A percentile compares a stretch with the other conserved stretches of the same genome.
phyloP scores from a whole-genome alignment of 2,113 vertebrate genomes.

The Lophius piscatorius region DNA sequence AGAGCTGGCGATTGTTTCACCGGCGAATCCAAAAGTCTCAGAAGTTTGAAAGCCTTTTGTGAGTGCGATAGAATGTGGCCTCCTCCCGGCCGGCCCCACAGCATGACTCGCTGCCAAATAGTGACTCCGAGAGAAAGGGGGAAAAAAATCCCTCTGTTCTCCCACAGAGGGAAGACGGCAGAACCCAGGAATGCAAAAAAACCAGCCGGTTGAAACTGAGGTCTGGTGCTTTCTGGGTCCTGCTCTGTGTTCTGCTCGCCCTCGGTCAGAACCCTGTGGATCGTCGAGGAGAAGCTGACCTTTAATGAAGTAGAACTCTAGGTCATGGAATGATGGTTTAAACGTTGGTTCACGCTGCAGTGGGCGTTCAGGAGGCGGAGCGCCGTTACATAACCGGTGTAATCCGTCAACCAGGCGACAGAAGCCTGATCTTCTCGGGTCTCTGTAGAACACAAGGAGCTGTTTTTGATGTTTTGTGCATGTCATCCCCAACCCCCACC shows the following conservation, averaged over 20 bases:
- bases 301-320: not conserved
- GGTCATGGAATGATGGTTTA: not conserved
- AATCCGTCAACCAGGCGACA: conserved; percentile 43
- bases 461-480: not conserved
- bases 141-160: conserved; percentile 7
- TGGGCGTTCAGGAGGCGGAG: conserved; percentile 3
- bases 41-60: conserved; percentile 35
- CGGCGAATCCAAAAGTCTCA: not conserved
- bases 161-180: not conserved
- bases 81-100: conserved; percentile 35
- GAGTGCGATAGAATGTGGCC: conserved; percentile 20
- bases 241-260: not conserved
- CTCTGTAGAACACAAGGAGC: conserved; percentile 1
- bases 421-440: conserved; percentile 10
- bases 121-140: not conserved
- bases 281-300: not conserved
- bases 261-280: too few species aligned
- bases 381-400: conserved; percentile 39
- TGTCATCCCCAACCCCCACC: not conserved
- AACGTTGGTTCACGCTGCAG: not conserved
- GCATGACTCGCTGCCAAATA: conserved; percentile 37
- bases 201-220: conserved; percentile 7
- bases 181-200: conserved; percentile 27
- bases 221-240: not conserved
- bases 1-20: not conserved